Base-by-base conservation (phyloP, 2,888 invertebrate species). In the Nomada fucata region DNA sequence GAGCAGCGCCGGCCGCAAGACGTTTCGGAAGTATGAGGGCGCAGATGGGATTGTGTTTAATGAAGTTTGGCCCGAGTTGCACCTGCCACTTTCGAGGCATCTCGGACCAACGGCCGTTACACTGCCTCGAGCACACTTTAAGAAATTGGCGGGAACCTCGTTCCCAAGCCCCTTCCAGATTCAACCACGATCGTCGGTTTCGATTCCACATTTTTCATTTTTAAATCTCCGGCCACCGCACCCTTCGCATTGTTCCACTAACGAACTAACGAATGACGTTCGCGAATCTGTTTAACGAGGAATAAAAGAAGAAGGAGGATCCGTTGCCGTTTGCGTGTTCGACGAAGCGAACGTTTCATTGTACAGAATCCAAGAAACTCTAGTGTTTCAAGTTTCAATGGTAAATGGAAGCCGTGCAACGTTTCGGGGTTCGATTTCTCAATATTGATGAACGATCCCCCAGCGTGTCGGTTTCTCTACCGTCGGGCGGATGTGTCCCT, bases 31-130 rank as follows among this genome's bases (percentile, higher is more conserved):
- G 91, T 89, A 89, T 90, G 90, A 90, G 91, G 91, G 91, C 91
- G 92, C 92, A 92, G 92, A 92, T 92, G 92, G 91, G 91, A 91
- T 92, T 91, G 91, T 89, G 91, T 92, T 92, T 92, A 92, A 92
- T 92, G 91, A 92, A 92, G 92, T 92, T 91, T 92, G 91, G 91
- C 91, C 88, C 89, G 87, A 86, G 87, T 88, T 90, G 92, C 92
- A 92, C 92, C 92, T 92, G 92, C 92, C 92, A 89, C 91, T 91
- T 91, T 91, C 91, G 86, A 91, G 86, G 89, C 86, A 89, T 85
- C 87, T 81, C 89, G 89, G 88, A 86, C 84, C 85, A 82, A 85
- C 86, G 89, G 88, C 89, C 89, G 89, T 89, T 89, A 87, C 89
- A 80, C 61, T 70, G 86, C 82, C 85, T 69, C 81, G 85, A 85